These are phyloP conservation scores for Trachelus iudaicus DNA, from an alignment of 2,888 invertebrate genomes.

Conservation along the genomic window DNA sequence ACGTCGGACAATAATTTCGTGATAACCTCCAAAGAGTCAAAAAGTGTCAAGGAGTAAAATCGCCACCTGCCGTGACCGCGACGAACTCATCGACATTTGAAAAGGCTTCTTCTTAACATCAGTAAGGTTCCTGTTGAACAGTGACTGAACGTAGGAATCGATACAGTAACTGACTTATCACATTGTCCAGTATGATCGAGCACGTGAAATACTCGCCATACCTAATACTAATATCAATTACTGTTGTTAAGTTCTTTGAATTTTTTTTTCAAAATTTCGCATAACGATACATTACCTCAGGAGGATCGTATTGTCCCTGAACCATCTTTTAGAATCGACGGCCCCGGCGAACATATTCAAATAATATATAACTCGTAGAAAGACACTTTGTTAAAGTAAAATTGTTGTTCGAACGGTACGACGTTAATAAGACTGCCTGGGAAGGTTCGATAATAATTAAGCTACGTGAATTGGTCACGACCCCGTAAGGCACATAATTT, in stretches of 20 bases:
- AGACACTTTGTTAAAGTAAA: not conserved
- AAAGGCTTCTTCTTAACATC: not conserved
- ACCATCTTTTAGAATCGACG: slow-evolving; percentile 72
- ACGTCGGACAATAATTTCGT: not conserved
- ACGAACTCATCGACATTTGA: not conserved
- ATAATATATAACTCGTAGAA: not conserved
- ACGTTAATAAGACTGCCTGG: not conserved
- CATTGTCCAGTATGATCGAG: not conserved
- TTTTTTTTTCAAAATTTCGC: not conserved
- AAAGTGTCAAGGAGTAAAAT: no score
- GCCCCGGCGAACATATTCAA: slow-evolving; percentile 71
- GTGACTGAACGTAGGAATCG: not conserved
- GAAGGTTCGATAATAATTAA: not conserved
- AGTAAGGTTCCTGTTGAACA: not conserved
- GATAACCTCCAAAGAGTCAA: not conserved
- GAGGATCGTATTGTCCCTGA: slow-evolving; percentile 62
- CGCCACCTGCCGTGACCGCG: not conserved
- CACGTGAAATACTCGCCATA: not conserved
- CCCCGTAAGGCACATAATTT: not conserved
- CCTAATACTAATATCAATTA: not conserved
- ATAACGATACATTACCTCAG: slow-evolving; percentile 52
- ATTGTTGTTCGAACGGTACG: not conserved
- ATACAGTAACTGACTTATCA: not conserved
- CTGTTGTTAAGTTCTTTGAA: not conserved
- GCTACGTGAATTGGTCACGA: not conserved